These are phyloP conservation scores for Sorex araneus DNA, from an alignment of 2,113 vertebrate species.

Conservation along the genomic window DNA sequence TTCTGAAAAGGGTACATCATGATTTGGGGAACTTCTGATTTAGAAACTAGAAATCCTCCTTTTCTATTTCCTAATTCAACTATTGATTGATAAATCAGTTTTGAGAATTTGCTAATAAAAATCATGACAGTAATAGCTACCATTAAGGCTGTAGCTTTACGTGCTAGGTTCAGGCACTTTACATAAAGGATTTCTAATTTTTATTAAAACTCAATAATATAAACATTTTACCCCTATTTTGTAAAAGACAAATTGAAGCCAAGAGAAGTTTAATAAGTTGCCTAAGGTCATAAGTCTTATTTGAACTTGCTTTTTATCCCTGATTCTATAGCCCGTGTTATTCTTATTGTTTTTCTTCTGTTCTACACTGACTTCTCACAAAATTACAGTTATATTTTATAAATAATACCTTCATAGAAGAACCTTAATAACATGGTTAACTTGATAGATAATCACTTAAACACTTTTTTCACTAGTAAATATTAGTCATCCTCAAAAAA, in stretches of 20 bases:
- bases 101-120: constrained; percentile 66
- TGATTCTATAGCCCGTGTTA: not conserved
- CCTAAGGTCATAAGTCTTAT: constrained; percentile 23
- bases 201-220: constrained; percentile 46
- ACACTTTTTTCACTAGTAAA: constrained; percentile 29
- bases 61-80: not conserved
- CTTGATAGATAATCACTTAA: constrained; percentile 42
- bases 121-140: constrained; percentile 42
- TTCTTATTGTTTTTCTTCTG: not conserved
- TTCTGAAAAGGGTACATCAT: too few relatives aligned
- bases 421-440: constrained; percentile 68
- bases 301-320: constrained; percentile 33
- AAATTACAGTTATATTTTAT: constrained; percentile 67
- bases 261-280: constrained; percentile 51
- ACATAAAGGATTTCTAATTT: constrained; percentile 50
- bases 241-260: constrained; percentile 27
- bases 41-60: not conserved
- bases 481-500: constrained; percentile 60
- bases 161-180: not conserved
- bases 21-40: not conserved
- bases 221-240: constrained; percentile 55
- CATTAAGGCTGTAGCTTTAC: constrained; percentile 58
- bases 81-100: constrained; percentile 6
- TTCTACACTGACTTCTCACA: not conserved
- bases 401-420: constrained; percentile 50